Base-by-base conservation (phyloP, 2,113 vertebrate species). In the Callipepla squamata region DNA sequence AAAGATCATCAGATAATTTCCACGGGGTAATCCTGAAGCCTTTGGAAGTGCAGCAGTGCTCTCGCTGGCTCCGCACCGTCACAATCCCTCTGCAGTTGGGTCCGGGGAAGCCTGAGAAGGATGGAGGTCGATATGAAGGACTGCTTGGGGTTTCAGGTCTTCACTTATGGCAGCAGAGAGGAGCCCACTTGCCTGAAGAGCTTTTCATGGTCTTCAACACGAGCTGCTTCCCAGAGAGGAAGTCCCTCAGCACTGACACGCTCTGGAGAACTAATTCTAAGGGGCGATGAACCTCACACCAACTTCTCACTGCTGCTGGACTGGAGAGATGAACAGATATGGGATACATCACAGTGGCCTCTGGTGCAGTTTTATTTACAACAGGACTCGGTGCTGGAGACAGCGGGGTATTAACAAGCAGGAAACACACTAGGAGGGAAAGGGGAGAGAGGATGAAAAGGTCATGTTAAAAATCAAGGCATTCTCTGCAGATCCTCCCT, bases 301-400 rank as follows among this genome's bases (percentile, higher is more conserved):
- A 73, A 92, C 96, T 94, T 97, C 97, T 90, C 96, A 80, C 84
- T 88, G 96, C 95, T 89, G 96, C 92, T 40, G 93, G 87, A 91
- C 77, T 66, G 88, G 95, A 87, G 69, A 78, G 93, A 96, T 94
- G 96, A 91, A 91, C 96, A 92, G 95, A 96, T 84, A 97, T 96
- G 97, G 97, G 96, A 75, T 96, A 97, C 96, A 95, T 98, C 97
- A 97, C 97, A 97, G 97, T 97, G 98, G 97, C 97, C 96, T 98
- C 97, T 97, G 97, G 97, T 97, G 96, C 92, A 92, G 94, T 94
- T 96, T 96, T 97, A 97, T 98, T 98, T 98, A 98, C 97, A 98
- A 97, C 72, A 90, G 91, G 96, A 97, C 85, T 97, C 91, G 76
- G 97, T 94, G 97, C 89, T 95, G 96, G 92, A 91, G 91, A 89